A percentile compares a stretch with the other conserved stretches of the same genome.
Evolutionary conservation across 92 coral and sea anemone genomes (phyloP).

Genomic region (Palythoa grandis): DNA sequence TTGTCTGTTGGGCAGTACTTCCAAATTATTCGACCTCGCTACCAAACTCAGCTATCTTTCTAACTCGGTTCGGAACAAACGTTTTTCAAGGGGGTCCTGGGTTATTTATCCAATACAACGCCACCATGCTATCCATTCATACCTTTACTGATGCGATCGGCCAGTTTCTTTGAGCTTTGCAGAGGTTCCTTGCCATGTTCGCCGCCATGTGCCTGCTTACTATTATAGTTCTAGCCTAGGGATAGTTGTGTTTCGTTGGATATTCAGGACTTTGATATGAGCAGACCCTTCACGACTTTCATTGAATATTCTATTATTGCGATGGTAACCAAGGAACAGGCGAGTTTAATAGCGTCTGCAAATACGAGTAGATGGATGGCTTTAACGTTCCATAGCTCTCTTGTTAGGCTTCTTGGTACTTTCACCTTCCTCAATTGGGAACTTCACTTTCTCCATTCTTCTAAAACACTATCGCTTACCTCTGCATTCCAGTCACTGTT

Average conservation of each 20-base stretch:
- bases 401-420: slow-evolving; percentile 13
- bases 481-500: not conserved
- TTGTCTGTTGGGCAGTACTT: slow-evolving; percentile 35
- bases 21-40: not conserved
- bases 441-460: slow-evolving; percentile 2
- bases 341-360: not conserved
- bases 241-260: not conserved
- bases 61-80: slow-evolving; percentile 63
- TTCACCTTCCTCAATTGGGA: not conserved
- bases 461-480: not conserved
- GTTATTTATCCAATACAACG: slow-evolving; percentile 70
- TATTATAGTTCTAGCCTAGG: slow-evolving; percentile 20
- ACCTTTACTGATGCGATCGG: not conserved
- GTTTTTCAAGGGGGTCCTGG: slow-evolving; percentile 69
- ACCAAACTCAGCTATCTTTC: slow-evolving; percentile 48
- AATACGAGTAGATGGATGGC: slow-evolving; percentile 4
- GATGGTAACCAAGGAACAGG: not conserved
- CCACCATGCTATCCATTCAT: slow-evolving; percentile 67
- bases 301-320: not conserved
- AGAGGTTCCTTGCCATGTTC: not conserved
- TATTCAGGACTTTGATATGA: not conserved
- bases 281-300: not conserved
- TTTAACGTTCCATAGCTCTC: slow-evolving; percentile 3
- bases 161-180: not conserved
- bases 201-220: slow-evolving; percentile 4